Percentiles rank a stretch among this genome's conserved stretches.
phyloP scores from a whole-genome alignment of 2,888 invertebrate genomes.

The Hyposoter didymator region DNA sequence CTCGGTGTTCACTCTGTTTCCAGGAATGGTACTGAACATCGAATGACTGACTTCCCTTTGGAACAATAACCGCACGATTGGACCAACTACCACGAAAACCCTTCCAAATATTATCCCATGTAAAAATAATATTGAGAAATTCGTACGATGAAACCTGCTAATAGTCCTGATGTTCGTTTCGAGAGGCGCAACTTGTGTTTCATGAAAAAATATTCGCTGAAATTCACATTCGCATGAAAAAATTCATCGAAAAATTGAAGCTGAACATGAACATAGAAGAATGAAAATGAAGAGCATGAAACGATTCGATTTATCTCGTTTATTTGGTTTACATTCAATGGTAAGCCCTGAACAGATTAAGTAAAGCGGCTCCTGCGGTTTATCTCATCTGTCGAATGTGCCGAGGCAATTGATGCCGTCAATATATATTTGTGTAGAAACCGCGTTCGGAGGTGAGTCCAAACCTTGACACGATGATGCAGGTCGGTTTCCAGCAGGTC shows the following conservation, averaged over 20 bases:
- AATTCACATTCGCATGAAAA: too few species aligned
- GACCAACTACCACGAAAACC: not conserved
- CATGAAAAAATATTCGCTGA: too few species aligned
- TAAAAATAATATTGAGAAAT: not conserved
- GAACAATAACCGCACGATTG: not conserved
- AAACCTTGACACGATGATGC: constrained; percentile 58
- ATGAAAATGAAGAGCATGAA: not conserved
- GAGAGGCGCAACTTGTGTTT: too few species aligned
- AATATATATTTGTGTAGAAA: not conserved
- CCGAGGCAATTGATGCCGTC: constrained; percentile 21
- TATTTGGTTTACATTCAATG: constrained; percentile 36
- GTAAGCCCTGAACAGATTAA: constrained; percentile 43
- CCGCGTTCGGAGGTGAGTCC: constrained; percentile 40
- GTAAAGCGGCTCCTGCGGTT: constrained; percentile 34
- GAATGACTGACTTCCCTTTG: constrained; percentile 1
- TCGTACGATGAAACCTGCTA: not conserved
- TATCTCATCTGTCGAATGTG: constrained; percentile 25
- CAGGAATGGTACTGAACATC: not conserved
- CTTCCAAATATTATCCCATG: not conserved
- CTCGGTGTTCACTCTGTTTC: not conserved
- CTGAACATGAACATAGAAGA: not conserved
- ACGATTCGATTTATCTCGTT: not conserved
- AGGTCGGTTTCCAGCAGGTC: constrained; percentile 39
- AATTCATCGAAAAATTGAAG: not conserved
- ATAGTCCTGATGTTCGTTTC: too few species aligned